These are phyloP conservation scores for Elysia crispata DNA, from an alignment of 2,888 invertebrate species.

Conservation along the genomic window DNA sequence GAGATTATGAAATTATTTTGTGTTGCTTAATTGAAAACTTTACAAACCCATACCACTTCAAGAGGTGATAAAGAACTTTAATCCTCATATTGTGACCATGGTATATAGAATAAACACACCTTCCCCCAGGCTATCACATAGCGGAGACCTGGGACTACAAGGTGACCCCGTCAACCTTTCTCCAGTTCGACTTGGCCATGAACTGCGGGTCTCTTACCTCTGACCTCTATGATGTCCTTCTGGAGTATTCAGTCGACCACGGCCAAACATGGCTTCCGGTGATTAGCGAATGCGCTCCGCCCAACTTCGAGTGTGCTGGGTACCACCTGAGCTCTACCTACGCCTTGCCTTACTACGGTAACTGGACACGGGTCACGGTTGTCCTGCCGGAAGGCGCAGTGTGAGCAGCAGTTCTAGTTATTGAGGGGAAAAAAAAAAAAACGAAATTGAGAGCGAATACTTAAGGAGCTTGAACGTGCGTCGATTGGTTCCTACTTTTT, in stretches of 20 bases:
- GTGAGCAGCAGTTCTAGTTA: slow-evolving; percentile 68
- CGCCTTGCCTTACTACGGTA: slow-evolving; percentile 70
- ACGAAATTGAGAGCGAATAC: too few species aligned
- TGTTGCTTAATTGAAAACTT: too few species aligned
- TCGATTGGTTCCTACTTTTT: too few species aligned
- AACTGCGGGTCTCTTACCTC: slow-evolving; percentile 74
- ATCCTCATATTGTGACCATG: too few species aligned
- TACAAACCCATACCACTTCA: too few species aligned
- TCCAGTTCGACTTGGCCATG: slow-evolving; percentile 78
- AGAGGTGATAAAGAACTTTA: too few species aligned
- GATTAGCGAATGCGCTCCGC: slow-evolving; percentile 75
- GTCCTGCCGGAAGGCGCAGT: slow-evolving; percentile 74
- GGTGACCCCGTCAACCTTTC: slow-evolving; percentile 75
- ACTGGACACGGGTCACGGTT: slow-evolving; percentile 77
- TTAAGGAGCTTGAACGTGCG: too few species aligned
- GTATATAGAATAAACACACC: too few species aligned
- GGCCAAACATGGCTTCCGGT: slow-evolving; percentile 77
- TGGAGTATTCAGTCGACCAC: slow-evolving; percentile 77
- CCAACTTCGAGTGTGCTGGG: slow-evolving; percentile 75
- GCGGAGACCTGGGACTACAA: slow-evolving; percentile 78
- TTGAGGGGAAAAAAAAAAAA: too few species aligned
- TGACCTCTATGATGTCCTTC: slow-evolving; percentile 70
- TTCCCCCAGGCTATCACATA: slow-evolving; percentile 63
- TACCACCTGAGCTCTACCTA: slow-evolving; percentile 75
- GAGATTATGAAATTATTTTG: too few species aligned